A percentile compares a stretch with the other conserved stretches of the same genome.
These are phyloP conservation scores for Parus major DNA, from an alignment of 2,113 vertebrate genomes.

Conservation along the genomic window DNA sequence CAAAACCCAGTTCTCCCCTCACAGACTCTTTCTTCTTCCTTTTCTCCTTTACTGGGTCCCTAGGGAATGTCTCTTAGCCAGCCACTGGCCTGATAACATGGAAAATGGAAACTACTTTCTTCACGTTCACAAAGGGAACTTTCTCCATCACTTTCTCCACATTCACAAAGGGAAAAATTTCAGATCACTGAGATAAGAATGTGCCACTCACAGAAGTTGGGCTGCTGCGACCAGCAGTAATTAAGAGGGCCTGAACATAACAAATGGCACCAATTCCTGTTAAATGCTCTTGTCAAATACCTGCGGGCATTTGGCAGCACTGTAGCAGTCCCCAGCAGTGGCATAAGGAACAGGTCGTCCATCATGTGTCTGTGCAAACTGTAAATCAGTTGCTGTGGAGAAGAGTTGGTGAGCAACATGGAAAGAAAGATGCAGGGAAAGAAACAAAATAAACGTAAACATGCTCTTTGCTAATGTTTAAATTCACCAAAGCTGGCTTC, in stretches of 20 bases:
- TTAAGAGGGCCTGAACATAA: neutral
- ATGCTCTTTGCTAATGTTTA: neutral
- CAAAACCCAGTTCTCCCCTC: neutral
- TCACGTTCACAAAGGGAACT: neutral
- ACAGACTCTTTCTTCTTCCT: neutral
- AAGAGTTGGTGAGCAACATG: neutral
- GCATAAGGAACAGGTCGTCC: constrained; percentile 91
- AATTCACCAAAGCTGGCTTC: neutral
- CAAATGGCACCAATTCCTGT: neutral
- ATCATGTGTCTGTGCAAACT: constrained; percentile 87
- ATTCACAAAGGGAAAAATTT: neutral
- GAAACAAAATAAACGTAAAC: neutral
- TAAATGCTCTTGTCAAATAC: constrained; percentile 70
- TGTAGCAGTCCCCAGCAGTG: constrained; percentile 97
- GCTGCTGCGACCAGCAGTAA: neutral
- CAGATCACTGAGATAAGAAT: neutral
- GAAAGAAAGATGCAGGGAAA: neutral
- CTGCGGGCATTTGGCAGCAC: constrained; percentile 91
- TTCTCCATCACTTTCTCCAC: neutral
- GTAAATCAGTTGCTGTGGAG: constrained; percentile 89
- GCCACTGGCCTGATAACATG: neutral
- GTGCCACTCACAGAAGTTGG: neutral
- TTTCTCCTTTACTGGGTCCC: neutral
- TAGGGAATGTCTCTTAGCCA: neutral
- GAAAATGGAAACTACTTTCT: neutral